Conservation (phyloP, 2,888 invertebrate species). For the Drosophila melanosoma region DNA sequence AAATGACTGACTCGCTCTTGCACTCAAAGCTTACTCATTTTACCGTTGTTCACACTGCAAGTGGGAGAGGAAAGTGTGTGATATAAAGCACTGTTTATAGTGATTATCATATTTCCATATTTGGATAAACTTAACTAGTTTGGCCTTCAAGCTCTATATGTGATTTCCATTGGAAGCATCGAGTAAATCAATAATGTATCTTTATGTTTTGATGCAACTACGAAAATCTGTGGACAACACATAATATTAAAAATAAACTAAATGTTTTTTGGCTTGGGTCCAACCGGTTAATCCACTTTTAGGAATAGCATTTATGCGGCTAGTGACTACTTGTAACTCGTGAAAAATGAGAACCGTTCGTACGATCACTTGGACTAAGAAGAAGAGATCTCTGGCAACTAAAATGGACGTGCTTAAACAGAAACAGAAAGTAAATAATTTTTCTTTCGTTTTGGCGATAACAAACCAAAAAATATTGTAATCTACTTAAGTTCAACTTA, state of each 20-base stretch:
- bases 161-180: conserved; percentile 1
- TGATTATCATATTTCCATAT: conserved; percentile 28
- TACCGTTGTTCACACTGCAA: conserved; percentile 54
- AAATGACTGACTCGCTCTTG: conserved; percentile 7
- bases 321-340: neutral
- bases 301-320: neutral
- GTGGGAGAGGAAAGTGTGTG: conserved; percentile 22
- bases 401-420: neutral
- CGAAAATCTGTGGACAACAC: conserved; percentile 38
- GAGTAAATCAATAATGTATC: neutral
- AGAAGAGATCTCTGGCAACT: neutral
- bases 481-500: neutral
- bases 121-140: conserved; percentile 11
- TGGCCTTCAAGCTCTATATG: conserved; percentile 17
- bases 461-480: neutral
- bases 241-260: conserved; percentile 28
- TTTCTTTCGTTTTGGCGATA: neutral
- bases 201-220: conserved; percentile 1
- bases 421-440: neutral
- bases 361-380: neutral
- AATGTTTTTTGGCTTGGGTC: neutral
- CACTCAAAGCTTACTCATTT: conserved; percentile 61
- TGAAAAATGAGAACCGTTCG: neutral
- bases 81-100: conserved; percentile 22
- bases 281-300: conserved; percentile 51